Conservation (phyloP, 2,888 invertebrate species). For the Plagiodera versicolora region DNA sequence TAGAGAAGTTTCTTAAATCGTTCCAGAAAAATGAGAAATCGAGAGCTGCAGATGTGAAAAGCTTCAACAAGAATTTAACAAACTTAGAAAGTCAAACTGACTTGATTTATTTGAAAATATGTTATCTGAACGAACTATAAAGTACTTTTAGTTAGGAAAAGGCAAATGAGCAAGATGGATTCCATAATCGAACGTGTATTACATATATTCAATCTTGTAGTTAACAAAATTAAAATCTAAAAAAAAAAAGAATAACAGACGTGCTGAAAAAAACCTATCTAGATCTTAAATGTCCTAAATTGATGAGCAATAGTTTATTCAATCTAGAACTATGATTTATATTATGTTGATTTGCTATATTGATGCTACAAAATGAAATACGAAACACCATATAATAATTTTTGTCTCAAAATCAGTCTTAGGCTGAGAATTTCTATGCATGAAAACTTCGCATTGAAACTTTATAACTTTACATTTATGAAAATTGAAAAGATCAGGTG, state of each 20-base stretch:
- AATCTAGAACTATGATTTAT: too few relatives aligned
- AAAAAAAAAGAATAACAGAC: background rate
- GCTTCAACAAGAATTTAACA: conserved; percentile 33
- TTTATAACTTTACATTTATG: background rate
- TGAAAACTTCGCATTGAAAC: too few relatives aligned
- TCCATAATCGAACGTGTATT: background rate
- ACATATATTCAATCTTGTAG: background rate
- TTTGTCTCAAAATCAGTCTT: too few relatives aligned
- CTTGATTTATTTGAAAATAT: conserved; percentile 28
- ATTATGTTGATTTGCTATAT: too few relatives aligned
- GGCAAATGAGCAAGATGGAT: background rate
- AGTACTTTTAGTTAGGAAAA: background rate
- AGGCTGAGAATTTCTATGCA: too few relatives aligned
- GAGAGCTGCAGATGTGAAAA: conserved; percentile 19
- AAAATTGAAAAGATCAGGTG: background rate
- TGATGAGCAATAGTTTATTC: background rate
- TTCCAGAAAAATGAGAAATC: background rate
- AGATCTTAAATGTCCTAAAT: background rate
- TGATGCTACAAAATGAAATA: too few relatives aligned
- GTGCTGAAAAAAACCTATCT: background rate
- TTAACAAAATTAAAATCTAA: background rate
- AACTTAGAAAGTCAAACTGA: conserved; percentile 40
- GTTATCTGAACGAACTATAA: conserved; percentile 19
- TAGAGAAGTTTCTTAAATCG: conserved; percentile 21
- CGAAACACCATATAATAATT: too few relatives aligned